Conservation (phyloP, 2,888 invertebrate species). For the Harpalus rubripes region DNA sequence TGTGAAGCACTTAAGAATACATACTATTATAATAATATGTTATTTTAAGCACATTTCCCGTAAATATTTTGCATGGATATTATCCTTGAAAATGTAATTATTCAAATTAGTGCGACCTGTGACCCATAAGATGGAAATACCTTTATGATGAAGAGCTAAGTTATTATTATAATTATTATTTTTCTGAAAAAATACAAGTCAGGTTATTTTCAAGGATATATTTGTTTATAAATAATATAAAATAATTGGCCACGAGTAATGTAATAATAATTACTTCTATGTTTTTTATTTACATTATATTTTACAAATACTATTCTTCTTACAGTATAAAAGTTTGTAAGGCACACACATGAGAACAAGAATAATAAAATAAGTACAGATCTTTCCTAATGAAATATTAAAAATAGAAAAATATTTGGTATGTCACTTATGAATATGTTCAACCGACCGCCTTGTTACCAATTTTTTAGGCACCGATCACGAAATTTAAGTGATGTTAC, state of each 20-base stretch:
- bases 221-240: neutral
- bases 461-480: too few relatives aligned
- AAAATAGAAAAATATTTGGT: neutral
- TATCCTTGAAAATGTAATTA: too few relatives aligned
- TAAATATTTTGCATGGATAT: too few relatives aligned
- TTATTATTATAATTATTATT: neutral
- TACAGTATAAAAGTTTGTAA: neutral
- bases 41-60: too few relatives aligned
- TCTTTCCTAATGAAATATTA: neutral
- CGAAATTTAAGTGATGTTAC: too few relatives aligned
- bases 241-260: too few relatives aligned
- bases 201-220: constrained; percentile 19
- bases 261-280: too few relatives aligned
- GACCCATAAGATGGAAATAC: constrained; percentile 16
- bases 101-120: neutral
- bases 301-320: neutral
- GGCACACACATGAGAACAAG: neutral
- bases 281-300: too few relatives aligned
- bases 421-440: neutral
- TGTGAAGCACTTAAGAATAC: neutral
- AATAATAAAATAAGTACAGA: neutral
- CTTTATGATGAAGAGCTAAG: constrained; percentile 14
- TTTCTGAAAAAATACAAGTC: neutral
- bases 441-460: too few relatives aligned
- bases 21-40: neutral